Evolutionary conservation across 2,888 invertebrate species (phyloP).

Genomic region (Hyppa rectilinea): DNA sequence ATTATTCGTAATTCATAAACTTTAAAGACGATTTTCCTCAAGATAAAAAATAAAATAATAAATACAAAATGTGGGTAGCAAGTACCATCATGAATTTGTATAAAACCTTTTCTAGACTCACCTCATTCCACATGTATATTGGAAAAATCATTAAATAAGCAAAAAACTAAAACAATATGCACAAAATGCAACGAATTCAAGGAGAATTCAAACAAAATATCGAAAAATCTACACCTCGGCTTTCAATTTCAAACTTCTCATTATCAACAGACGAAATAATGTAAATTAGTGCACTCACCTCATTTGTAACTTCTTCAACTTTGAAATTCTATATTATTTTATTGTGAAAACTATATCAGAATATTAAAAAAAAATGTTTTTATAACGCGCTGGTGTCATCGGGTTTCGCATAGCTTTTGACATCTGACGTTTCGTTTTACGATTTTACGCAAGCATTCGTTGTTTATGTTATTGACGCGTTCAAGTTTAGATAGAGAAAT

Average conservation of each 20-base stretch:
- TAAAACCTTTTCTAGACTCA: slow-evolving; percentile 41
- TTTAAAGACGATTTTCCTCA: slow-evolving; percentile 18
- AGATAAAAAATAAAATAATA: slow-evolving; percentile 27
- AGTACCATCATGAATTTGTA: neutral
- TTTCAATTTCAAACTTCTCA: slow-evolving; percentile 6
- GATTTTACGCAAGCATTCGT: slow-evolving; percentile 25
- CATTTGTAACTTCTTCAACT: slow-evolving; percentile 64
- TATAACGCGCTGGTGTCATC: slow-evolving; percentile 33
- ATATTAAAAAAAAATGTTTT: slow-evolving; percentile 49
- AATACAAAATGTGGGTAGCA: slow-evolving; percentile 51
- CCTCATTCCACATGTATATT: slow-evolving; percentile 18
- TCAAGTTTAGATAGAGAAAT: slow-evolving; percentile 28
- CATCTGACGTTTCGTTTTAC: slow-evolving; percentile 56
- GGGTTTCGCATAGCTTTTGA: slow-evolving; percentile 47
- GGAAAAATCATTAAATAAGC: slow-evolving; percentile 10
- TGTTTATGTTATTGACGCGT: slow-evolving; percentile 54
- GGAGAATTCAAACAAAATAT: slow-evolving; percentile 43
- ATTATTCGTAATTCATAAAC: neutral
- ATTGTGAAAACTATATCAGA: slow-evolving; percentile 37
- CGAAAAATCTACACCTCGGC: slow-evolving; percentile 18
- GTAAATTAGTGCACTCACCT: slow-evolving; percentile 63
- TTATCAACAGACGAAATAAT: neutral
- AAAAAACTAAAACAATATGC: slow-evolving; percentile 32
- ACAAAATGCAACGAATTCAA: slow-evolving; percentile 49
- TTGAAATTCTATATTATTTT: slow-evolving; percentile 37